phyloP scores from a whole-genome alignment of 2,113 vertebrate species.

The Scopus umbretta region DNA sequence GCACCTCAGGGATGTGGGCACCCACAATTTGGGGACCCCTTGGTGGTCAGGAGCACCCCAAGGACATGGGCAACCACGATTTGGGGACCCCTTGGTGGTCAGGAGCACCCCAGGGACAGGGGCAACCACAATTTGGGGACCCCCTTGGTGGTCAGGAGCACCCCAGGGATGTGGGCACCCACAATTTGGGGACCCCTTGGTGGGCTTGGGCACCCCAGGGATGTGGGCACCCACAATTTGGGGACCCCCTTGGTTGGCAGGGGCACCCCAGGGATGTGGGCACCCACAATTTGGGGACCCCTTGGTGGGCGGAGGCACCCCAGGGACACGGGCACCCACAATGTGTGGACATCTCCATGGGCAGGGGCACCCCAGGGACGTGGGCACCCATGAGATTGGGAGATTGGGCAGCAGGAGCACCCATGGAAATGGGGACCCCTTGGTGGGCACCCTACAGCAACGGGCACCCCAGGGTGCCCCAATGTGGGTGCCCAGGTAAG shows the following conservation, averaged over 20 bases:
- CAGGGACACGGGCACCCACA: neutral
- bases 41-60: accelerated
- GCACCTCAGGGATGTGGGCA: neutral
- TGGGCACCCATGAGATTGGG: neutral
- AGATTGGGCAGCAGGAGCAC: too few relatives aligned
- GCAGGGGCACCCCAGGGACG: neutral
- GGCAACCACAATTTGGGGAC: neutral
- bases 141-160: too few relatives aligned
- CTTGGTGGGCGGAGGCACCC: neutral
- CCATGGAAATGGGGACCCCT: too few relatives aligned
- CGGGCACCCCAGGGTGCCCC: neutral
- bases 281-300: neutral
- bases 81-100: neutral
- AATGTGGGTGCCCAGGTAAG: too few relatives aligned
- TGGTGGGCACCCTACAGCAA: too few relatives aligned
- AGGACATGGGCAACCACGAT: accelerated
- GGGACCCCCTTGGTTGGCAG: neutral
- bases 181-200: accelerated
- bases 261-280: neutral
- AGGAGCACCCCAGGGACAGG: neutral
- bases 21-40: neutral
- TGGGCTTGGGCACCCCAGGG: neutral
- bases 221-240: neutral
- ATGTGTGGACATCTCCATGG: neutral
- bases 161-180: neutral